Evolutionary conservation across 2,113 vertebrate genomes (phyloP), one percentile per base, ranked within the genome.

Genomic region (Gnathonemus longibarbis): DNA sequence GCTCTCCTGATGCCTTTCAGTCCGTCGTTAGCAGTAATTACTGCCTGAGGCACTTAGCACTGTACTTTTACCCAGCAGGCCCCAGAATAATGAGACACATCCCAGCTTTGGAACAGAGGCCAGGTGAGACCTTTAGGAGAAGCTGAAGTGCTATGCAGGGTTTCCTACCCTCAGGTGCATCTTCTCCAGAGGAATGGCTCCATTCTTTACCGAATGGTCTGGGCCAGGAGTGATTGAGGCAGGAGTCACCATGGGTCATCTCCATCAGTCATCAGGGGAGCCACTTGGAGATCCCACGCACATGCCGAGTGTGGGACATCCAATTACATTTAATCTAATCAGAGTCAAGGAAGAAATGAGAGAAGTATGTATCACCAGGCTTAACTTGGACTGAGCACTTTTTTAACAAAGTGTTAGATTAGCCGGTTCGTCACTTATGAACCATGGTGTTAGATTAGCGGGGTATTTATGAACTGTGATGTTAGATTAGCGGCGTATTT

Each of bases 11-110:
- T 56, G 19, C 49, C 52, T 85, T 48, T 58, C 13, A 27, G 31
- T 52, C 27, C 35, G 46, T 86, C 53, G 70, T 74, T 83, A 52
- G 39, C n/a, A 46, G 88, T 85, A 86, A 90, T 90, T 86, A 86
- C 77, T 24, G 46, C 66, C 17, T 45, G 56, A 53, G 9, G 31
- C 70, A 27, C 27, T 77, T 53, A 31, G 35, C 56, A 39, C 35
- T 21, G 4, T n/a, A 35, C 50, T 50, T 58, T 42, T 49, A 83
- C 31, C 39, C 24, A 35, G 15, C 21, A 27, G n/a, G n/a, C 3
- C 74, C 49, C 49, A 83, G 48, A 56, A 35, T 49, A n/a, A 50
- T 39, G 50, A 24, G 50, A 35, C 21, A 39, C 50, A 89, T 74
- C 50, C 77, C n/a, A 1, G 17, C 50, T 58, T 39, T 52, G 46